Percentiles rank a stretch among this genome's conserved stretches.
These are phyloP conservation scores for Corythaixoides concolor DNA, from an alignment of 2,113 vertebrate genomes.

Conservation along the genomic window DNA sequence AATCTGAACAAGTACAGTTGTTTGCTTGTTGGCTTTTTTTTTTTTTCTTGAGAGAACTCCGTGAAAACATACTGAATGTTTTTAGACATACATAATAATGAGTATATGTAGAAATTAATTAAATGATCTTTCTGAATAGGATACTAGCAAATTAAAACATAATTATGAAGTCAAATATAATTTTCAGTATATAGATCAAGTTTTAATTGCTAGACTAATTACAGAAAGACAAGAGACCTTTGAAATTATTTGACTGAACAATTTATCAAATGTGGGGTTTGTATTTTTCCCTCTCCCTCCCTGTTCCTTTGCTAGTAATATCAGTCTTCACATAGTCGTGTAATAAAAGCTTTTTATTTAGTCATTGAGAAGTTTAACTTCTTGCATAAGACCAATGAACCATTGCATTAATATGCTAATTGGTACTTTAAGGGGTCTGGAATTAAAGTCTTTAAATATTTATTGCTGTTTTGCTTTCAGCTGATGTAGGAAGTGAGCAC, in stretches of 20 bases:
- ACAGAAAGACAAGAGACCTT: slow-evolving; percentile 51
- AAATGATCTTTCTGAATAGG: slow-evolving; percentile 24
- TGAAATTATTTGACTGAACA: slow-evolving; percentile 61
- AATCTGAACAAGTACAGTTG: not conserved
- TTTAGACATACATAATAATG: not conserved
- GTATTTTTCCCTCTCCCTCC: not conserved
- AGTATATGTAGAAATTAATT: slow-evolving; percentile 29
- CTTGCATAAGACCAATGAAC: slow-evolving; percentile 41
- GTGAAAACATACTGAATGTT: not conserved
- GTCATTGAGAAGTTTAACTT: slow-evolving; percentile 40
- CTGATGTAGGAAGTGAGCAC: not conserved
- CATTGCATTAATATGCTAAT: slow-evolving; percentile 50
- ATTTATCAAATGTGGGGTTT: slow-evolving; percentile 35
- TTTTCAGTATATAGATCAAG: slow-evolving; percentile 60
- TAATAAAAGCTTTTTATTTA: slow-evolving; percentile 49
- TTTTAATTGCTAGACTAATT: slow-evolving; percentile 67
- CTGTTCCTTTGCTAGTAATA: not conserved
- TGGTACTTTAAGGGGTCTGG: not conserved
- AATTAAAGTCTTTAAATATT: slow-evolving; percentile 63
- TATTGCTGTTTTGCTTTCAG: slow-evolving; percentile 32
- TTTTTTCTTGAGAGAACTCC: not conserved
- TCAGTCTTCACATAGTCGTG: not conserved
- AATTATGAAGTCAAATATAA: slow-evolving; percentile 43
- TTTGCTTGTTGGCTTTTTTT: not conserved
- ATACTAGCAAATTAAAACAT: slow-evolving; percentile 7